Evolutionary conservation across 2,797 vertebrate genomes (phyloP), one percentile per base, ranked within the genome.

Genomic region (Etheostoma perlongum): DNA sequence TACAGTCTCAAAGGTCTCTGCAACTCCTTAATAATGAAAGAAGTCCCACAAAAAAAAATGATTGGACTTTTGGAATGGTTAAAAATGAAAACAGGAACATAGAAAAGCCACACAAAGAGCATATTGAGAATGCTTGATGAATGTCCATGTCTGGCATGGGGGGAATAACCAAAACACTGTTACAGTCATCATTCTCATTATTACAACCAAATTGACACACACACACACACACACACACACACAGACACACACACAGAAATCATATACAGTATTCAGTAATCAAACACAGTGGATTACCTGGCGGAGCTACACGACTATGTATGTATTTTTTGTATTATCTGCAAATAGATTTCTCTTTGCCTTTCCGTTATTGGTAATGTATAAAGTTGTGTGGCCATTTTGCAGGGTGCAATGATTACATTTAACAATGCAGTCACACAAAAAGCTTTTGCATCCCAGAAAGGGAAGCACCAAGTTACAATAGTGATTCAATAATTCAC

Each of bases 211-310:
- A 42, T 6, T 58, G 6, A 44, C 5, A 47, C 42, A 47, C 42
- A 47, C 21, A 27, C 21, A 19, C 15, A 40, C 36, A 11, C 36
- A 36, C 36, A n/a, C 47, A 49, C 3, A 52, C 19, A 23, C 49
- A 44, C 42, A 44, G 9, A 11, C 4, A 25, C 49, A 47, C 47
- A 48, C 3, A 51, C 21, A 47, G 0, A 40, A 79, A 61, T 58
- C 19, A 68, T 81, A 48, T 51, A 42, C 58, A 64, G 74, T 30
- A 64, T 53, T 75, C 61, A 65, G 55, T 72, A 77, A 81, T 82
- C 78, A 52, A 79, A 72, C 59, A 70, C 74, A 77, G n/a, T 0
- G 1, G 40, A 53, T 76, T 76, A 63, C 61, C 47, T 72, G 65
- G 63, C 2, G 2, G 33, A 78, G 66, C 21, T 49, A 21, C 30